phyloP scores from a whole-genome alignment of 2,888 invertebrate genomes.

The Phlogophora meticulosa region DNA sequence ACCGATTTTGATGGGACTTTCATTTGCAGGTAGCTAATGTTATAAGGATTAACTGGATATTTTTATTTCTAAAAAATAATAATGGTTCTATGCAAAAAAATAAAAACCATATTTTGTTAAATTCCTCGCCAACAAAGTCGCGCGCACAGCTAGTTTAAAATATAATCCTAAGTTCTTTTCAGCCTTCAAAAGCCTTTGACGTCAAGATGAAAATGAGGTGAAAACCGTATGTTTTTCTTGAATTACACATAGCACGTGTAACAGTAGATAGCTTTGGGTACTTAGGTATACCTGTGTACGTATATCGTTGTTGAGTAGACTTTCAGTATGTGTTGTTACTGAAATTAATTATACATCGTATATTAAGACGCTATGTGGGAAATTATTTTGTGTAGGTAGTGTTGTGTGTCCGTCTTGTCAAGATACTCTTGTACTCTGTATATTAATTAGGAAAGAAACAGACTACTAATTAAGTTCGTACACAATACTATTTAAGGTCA shows the following conservation, averaged over 20 bases:
- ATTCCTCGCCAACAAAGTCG: too few species aligned
- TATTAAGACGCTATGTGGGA: not conserved
- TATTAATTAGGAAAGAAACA: not conserved
- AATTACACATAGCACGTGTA: slow-evolving; percentile 12
- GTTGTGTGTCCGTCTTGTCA: not conserved
- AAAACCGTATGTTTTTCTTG: slow-evolving; percentile 32
- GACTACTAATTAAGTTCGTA: not conserved
- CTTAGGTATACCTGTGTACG: not conserved
- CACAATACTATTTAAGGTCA: not conserved
- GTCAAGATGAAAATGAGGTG: not conserved
- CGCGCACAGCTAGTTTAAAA: too few species aligned
- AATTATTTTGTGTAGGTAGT: slow-evolving; percentile 2
- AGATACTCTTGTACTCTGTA: not conserved
- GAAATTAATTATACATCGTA: slow-evolving; percentile 16
- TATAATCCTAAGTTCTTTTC: not conserved
- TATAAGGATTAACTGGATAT: too few species aligned
- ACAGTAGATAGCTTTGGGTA: slow-evolving; percentile 2
- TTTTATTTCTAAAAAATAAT: too few species aligned
- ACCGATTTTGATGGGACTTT: too few species aligned
- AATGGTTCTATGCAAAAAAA: too few species aligned
- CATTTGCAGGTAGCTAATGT: too few species aligned
- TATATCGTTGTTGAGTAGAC: not conserved
- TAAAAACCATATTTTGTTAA: too few species aligned
- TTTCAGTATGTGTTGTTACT: slow-evolving; percentile 6
- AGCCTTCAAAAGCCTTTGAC: slow-evolving; percentile 20